A percentile compares a stretch with the other conserved stretches of the same genome.
Evolutionary conservation across 2,797 vertebrate genomes (phyloP).

Genomic region (Sebastes variabilis): DNA sequence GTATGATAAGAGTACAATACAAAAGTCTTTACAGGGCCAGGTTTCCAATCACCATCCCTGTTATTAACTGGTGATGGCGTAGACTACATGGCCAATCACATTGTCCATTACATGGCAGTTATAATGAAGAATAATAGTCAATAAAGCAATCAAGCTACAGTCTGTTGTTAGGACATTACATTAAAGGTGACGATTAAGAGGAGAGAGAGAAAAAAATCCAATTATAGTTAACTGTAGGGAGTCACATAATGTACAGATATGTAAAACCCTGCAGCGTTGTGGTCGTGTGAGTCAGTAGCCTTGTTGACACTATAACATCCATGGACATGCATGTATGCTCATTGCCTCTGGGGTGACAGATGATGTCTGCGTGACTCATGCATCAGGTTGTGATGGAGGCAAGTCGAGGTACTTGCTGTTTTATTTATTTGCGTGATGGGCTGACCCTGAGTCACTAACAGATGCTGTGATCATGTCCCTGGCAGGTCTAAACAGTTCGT

Average conservation of each 20-base stretch:
- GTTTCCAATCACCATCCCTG: not conserved
- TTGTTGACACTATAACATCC: not conserved
- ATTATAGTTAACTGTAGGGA: not conserved
- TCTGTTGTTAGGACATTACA: not conserved
- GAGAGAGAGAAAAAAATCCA: not conserved
- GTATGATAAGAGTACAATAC: not conserved
- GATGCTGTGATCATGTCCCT: constrained; percentile 63
- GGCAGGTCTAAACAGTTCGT: constrained; percentile 85
- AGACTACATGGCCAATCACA: not conserved
- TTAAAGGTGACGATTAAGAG: not conserved
- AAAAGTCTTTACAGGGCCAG: not conserved
- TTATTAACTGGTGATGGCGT: not conserved
- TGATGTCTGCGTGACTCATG: constrained; percentile 64
- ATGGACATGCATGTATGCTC: constrained; percentile 9
- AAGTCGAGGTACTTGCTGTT: constrained; percentile 43
- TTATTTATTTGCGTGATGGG: constrained; percentile 49
- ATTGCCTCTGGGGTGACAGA: constrained; percentile 31
- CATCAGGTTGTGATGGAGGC: constrained; percentile 49
- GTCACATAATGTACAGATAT: not conserved
- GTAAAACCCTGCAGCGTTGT: not conserved
- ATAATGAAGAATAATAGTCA: not conserved
- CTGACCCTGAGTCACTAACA: constrained; percentile 73
- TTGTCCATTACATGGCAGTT: not conserved
- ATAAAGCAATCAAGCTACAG: not conserved
- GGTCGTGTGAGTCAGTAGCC: not conserved